A percentile compares a stretch with the other conserved stretches of the same genome.
Conservation (phyloP, 2,888 invertebrate genomes). For the Sinotaia quadrata region DNA sequence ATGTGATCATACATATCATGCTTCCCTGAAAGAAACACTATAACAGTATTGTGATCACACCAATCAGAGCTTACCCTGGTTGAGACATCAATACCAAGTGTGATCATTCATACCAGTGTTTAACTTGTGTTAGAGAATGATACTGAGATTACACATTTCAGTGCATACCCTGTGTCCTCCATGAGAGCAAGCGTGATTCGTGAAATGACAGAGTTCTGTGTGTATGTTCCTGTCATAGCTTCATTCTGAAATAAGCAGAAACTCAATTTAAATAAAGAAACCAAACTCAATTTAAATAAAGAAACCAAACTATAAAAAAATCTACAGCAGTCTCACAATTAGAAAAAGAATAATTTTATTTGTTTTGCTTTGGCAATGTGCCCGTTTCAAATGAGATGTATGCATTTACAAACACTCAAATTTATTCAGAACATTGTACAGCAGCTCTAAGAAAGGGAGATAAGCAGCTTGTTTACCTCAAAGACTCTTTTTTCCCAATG, state of each 20-base stretch:
- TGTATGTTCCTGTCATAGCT: constrained; percentile 99
- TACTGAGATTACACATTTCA: no score
- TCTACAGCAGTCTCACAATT: background rate
- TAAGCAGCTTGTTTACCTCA: constrained; percentile 80
- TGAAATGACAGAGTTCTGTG: constrained; percentile 97
- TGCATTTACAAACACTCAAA: background rate
- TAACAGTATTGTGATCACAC: no score
- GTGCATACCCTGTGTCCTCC: constrained; percentile 93
- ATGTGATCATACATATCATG: no score
- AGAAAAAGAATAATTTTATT: background rate
- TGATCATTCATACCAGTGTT: no score
- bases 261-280: background rate
- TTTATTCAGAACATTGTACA: background rate
- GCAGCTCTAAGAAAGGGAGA: background rate
- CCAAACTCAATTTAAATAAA: background rate
- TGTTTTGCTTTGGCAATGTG: background rate
- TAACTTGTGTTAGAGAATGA: background rate
- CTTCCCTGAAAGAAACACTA: no score
- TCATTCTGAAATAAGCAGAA: constrained; percentile 82
- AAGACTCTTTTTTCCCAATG: constrained; percentile 99
- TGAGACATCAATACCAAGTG: no score
- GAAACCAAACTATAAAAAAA: background rate
- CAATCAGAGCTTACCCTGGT: no score
- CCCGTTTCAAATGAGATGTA: background rate
- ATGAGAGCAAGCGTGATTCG: constrained; percentile 94